phyloP scores from a whole-genome alignment of 2,888 invertebrate species.

The Leptopterna dolabrata region DNA sequence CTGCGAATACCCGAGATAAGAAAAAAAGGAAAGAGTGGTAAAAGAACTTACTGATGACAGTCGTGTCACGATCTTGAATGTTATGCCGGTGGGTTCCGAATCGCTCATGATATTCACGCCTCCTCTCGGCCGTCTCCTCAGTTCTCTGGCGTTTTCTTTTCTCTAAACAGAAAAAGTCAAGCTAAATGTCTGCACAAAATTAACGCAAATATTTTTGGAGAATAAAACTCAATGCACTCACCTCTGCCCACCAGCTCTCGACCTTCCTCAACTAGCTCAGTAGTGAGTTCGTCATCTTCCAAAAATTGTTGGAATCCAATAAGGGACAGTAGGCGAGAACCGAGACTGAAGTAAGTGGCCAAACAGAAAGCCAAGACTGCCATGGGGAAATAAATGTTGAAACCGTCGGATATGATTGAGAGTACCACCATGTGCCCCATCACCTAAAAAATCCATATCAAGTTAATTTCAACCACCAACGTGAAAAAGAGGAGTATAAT shows the following conservation, averaged over 20 bases:
- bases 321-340: conserved; percentile 87
- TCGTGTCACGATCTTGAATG: conserved; percentile 26
- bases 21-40: not conserved
- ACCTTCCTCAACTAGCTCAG: conserved; percentile 94
- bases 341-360: conserved; percentile 93
- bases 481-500: no score
- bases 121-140: conserved; percentile 81
- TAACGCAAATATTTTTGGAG: not conserved
- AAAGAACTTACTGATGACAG: conserved; percentile 26
- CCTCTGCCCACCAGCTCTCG: conserved; percentile 90
- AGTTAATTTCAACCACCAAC: no score
- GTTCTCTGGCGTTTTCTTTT: conserved; percentile 83
- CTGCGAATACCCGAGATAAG: not conserved
- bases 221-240: not conserved
- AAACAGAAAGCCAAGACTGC: conserved; percentile 91
- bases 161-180: conserved; percentile 67
- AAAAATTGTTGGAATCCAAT: conserved; percentile 98
- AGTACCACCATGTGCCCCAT: conserved; percentile 99
- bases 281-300: conserved; percentile 92
- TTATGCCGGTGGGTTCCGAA: conserved; percentile 66
- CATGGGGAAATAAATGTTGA: conserved; percentile 99
- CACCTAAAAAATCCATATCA: conserved; percentile 71
- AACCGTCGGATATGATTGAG: conserved; percentile 94
- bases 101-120: conserved; percentile 79
- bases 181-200: not conserved